Evolutionary conservation across 2,797 vertebrate genomes (phyloP), one percentile per base, ranked within the genome.

Genomic region (Acanthurus leucopareius): DNA sequence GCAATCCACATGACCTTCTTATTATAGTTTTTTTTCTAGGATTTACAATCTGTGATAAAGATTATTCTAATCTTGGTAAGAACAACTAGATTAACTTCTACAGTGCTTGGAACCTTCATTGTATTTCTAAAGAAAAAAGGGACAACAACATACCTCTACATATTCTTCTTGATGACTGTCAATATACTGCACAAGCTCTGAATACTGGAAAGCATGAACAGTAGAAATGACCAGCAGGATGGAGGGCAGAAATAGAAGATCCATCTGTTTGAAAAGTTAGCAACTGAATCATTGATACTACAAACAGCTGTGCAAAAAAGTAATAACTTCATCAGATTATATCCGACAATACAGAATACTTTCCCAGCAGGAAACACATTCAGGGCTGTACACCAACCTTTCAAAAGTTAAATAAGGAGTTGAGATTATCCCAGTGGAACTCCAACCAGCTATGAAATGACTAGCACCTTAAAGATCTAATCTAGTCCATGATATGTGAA

Each of bases 151-250:
- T 85, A 91, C 94, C 93, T 94, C 79, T 11, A 95, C 88, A 78
- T 94, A 94, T 49, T 94, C 87, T 35, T 94, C 90, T 67, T 93
- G 81, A 56, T 95, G 94, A 67, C 68, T 90, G 83, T 95, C 91
- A 17, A 95, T 61, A 13, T 94, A 88, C 59, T 91, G 84, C 0
- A 19, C 83, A 45, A 95, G 86, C 66, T 94, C 77, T 0, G 69
- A 49, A 25, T 93, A 93, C 67, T 89, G 87, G 84, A 93, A 93
- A 15, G 87, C 78, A 10, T 73, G 69, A 20, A 74, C 80, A 28
- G 70, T 42, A 7, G 86, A 84, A 7, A 90, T 5, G 32, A 92
- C n/a, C 69, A 92, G 69, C 75, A 92, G 65, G 59, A 93, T 1
- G 63, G 52, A 76, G 32, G 73, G 17, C 22, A 92, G 47, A 9